A percentile compares a stretch with the other conserved stretches of the same genome.
Evolutionary conservation across 2,797 vertebrate genomes (phyloP).

Genomic region (Dallia pectoralis): DNA sequence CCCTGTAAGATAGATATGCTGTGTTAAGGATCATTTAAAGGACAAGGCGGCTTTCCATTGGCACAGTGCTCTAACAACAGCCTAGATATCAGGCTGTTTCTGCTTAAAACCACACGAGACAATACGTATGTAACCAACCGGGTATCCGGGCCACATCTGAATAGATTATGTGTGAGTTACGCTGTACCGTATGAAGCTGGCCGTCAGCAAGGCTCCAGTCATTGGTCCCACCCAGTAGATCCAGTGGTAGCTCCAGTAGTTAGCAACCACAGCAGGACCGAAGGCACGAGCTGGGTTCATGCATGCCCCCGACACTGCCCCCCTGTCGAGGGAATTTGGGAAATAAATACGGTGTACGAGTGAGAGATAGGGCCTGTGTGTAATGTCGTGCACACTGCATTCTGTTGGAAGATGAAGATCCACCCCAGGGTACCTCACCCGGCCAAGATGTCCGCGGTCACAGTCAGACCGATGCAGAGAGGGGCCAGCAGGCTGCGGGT

Average conservation of each 20-base stretch:
- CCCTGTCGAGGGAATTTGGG: conserved; percentile 55
- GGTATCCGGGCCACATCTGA: background rate
- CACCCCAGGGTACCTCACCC: conserved; percentile 67
- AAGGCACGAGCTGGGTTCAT: conserved; percentile 88
- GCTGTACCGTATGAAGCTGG: conserved; percentile 51
- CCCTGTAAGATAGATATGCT: background rate
- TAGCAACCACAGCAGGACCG: conserved; percentile 74
- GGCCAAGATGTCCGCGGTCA: conserved; percentile 68
- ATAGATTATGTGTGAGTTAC: background rate
- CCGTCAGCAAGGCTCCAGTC: conserved; percentile 65
- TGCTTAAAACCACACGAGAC: background rate
- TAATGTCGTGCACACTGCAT: too few species aligned
- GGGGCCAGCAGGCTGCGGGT: conserved; percentile 68
- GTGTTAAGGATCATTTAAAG: background rate
- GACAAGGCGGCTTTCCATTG: background rate
- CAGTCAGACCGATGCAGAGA: conserved; percentile 70
- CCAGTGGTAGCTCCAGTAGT: conserved; percentile 81
- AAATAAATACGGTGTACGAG: too few species aligned
- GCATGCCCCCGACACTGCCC: conserved; percentile 77
- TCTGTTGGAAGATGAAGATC: background rate
- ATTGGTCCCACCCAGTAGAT: conserved; percentile 82
- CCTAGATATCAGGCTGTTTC: background rate
- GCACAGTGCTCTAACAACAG: background rate
- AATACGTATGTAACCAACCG: background rate
- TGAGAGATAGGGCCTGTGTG: background rate